Evolutionary conservation across 2,113 vertebrate species (phyloP).

Genomic region (Ciconia stormi): DNA sequence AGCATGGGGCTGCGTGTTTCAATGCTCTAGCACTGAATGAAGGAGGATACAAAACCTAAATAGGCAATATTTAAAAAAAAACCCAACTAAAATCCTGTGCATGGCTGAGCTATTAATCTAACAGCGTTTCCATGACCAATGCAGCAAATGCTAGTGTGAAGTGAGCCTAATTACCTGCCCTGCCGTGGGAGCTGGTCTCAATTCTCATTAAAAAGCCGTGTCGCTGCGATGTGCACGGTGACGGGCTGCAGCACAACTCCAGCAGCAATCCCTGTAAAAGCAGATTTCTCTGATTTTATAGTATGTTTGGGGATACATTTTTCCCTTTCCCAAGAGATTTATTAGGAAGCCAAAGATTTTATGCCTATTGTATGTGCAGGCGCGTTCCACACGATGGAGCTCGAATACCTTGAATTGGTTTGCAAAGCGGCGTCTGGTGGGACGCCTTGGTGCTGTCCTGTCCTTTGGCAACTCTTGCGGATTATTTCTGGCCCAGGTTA

Average conservation of each 20-base stretch:
- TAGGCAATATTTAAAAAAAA: neutral
- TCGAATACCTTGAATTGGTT: constrained; percentile 41
- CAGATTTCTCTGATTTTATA: accelerated
- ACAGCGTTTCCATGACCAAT: accelerated
- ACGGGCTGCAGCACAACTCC: neutral
- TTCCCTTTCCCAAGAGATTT: neutral
- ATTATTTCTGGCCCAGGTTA: constrained; percentile 24
- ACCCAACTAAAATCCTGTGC: too few relatives aligned
- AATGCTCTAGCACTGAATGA: neutral
- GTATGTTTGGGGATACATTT: accelerated
- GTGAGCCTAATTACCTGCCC: accelerated
- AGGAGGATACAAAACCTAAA: neutral
- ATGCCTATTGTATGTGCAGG: neutral
- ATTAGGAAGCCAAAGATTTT: accelerated
- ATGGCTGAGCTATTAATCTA: accelerated
- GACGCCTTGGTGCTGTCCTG: neutral
- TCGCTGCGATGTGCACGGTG: accelerated
- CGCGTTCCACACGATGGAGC: constrained; percentile 63
- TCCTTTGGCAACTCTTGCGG: neutral
- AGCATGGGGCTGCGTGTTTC: neutral
- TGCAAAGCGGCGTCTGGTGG: neutral
- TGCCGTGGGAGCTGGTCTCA: neutral
- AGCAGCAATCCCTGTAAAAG: neutral
- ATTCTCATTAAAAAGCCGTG: accelerated
- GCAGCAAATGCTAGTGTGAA: neutral